Conservation (phyloP, 2,113 vertebrate species). For the Cyprinodon variegatus region DNA sequence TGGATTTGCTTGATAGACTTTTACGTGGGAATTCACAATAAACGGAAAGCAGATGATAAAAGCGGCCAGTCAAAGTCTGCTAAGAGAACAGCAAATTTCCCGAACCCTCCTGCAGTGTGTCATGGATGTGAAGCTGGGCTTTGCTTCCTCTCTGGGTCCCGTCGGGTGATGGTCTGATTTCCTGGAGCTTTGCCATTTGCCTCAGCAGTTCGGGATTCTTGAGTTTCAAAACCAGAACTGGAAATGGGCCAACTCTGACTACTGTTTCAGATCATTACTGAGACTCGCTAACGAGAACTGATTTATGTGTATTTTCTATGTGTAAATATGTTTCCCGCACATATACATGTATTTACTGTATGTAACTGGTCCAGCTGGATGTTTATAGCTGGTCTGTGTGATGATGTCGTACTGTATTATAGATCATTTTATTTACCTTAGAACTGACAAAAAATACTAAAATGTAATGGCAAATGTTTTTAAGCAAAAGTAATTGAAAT, state of each 20-base stretch:
- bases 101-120: constrained; percentile 41
- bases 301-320: constrained; percentile 59
- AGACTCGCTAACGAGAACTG: constrained; percentile 68
- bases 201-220: constrained; percentile 63
- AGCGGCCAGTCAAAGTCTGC: constrained; percentile 17
- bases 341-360: constrained; percentile 24
- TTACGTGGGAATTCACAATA: constrained; percentile 61
- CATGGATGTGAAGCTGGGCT: constrained; percentile 39
- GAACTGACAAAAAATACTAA: constrained; percentile 21
- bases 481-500: neutral
- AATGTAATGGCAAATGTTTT: constrained; percentile 8
- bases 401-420: constrained; percentile 27
- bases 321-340: constrained; percentile 35
- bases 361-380: constrained; percentile 33
- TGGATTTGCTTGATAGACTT: constrained; percentile 57
- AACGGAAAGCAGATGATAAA: constrained; percentile 61
- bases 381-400: constrained; percentile 15
- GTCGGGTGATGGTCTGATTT: constrained; percentile 65
- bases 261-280: constrained; percentile 72
- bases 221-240: constrained; percentile 74
- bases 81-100: constrained; percentile 40
- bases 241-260: constrained; percentile 39
- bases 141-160: constrained; percentile 49
- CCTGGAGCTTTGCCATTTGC: constrained; percentile 66
- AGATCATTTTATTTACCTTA: constrained; percentile 15